Percentiles rank a stretch among this genome's conserved stretches.
phyloP scores from a whole-genome alignment of 2,113 vertebrate species.

The Bos javanicus region DNA sequence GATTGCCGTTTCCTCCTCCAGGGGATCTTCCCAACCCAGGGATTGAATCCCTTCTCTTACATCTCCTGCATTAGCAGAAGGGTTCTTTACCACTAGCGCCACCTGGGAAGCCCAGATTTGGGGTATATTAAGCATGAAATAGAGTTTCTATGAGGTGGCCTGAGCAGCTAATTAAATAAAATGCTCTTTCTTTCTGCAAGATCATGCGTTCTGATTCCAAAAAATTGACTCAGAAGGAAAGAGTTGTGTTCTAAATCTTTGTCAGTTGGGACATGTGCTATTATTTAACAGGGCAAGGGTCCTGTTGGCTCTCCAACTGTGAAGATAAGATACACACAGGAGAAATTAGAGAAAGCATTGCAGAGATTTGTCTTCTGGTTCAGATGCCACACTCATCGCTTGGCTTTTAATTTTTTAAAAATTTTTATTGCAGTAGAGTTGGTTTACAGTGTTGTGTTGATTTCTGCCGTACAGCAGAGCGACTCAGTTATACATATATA shows the following conservation, averaged over 20 bases:
- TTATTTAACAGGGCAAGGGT: accelerated
- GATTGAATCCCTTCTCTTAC: background rate
- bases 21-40: background rate
- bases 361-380: background rate
- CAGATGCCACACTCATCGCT: accelerated
- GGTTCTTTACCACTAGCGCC: background rate
- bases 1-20: background rate
- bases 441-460: background rate
- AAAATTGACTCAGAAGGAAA: background rate
- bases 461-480: background rate
- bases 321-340: background rate
- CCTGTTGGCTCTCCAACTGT: accelerated
- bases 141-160: background rate
- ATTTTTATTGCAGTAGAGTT: background rate
- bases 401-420: background rate
- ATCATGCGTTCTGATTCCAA: background rate
- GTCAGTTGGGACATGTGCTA: background rate
- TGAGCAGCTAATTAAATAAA: background rate
- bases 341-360: accelerated
- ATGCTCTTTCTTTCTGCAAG: background rate
- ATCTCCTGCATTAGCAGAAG: background rate
- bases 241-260: too few relatives aligned
- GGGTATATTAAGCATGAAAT: background rate
- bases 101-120: background rate
- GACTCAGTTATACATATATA: background rate